Evolutionary conservation across 2,888 invertebrate species (phyloP).

Genomic region (Philaethria dido): DNA sequence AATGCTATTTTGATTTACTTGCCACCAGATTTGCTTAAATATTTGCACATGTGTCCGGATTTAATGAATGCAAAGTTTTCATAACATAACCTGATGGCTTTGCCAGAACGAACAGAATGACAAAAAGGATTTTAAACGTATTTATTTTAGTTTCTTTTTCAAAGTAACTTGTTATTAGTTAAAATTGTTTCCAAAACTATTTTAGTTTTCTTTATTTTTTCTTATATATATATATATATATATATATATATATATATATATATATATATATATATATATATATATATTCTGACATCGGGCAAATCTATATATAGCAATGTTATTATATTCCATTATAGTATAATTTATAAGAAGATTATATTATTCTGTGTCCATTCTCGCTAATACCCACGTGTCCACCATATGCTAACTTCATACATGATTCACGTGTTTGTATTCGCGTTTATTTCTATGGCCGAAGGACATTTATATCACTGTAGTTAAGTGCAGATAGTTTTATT

Average conservation of each 20-base stretch:
- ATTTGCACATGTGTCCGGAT: not conserved
- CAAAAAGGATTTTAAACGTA: too few species aligned
- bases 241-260: too few species aligned
- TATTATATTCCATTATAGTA: conserved; percentile 7
- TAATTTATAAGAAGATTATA: conserved; percentile 2
- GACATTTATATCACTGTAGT: not conserved
- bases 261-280: too few species aligned
- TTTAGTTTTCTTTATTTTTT: too few species aligned
- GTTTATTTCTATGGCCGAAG: not conserved
- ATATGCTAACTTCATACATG: not conserved
- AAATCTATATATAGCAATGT: not conserved
- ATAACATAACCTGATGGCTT: too few species aligned
- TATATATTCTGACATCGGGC: not conserved
- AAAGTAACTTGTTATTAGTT: too few species aligned
- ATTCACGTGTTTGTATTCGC: conserved; percentile 1
- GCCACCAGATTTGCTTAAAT: not conserved
- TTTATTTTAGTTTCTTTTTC: too few species aligned
- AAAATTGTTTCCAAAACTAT: too few species aligned
- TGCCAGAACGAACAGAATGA: too few species aligned
- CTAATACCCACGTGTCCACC: not conserved
- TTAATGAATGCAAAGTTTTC: not conserved
- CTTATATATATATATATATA: too few species aligned
- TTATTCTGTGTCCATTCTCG: not conserved
- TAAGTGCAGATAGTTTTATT: too few species aligned
- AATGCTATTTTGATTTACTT: too few species aligned